Evolutionary conservation across 1,140 invertebrate genomes (phyloP), one percentile per base, ranked within the genome.

Genomic region (Neodiprion pinetum): DNA sequence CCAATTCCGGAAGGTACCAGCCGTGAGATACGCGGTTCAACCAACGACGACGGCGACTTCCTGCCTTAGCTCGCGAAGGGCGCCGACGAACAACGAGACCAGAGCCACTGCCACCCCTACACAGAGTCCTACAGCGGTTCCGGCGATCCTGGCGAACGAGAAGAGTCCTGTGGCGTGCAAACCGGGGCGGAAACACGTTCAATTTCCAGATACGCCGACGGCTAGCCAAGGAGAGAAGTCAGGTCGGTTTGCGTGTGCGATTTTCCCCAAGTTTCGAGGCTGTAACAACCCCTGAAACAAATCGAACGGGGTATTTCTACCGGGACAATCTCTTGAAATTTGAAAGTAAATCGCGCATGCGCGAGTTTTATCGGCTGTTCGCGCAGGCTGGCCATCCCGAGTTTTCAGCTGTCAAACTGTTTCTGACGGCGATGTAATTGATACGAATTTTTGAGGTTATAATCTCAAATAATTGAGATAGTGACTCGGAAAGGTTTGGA

Each of bases 111-210:
- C 75, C 12, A 86, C 84, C n/a, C 83, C 86, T 49, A 82, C 80
- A 1, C 83, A 86, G 72, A 88, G 85, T 75, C 83, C 85, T n/a
- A 86, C 85, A 0, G 71, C 82, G 5, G 74, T 79, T 7, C 74
- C 78, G 70, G 80, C 79, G 47, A 79, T 67, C 65, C 70, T 80
- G 11, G 75, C 77, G n/a, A 76, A 68, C 14, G 82, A 85, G 68
- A 82, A 76, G 73, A 86, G 78, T 80, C 78, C 82, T 1, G 75
- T 72, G 1, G 76, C 71, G 0, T 71, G 61, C n/a, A 78, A 80
- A 61, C 50, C 76, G 23, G 67, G 79, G 0, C 82, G 83, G 49
- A 89, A 89, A 68, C 87, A 88, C 73, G 87, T 89, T 1, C 85
- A 89, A 48, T 89, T 89, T 76, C 86, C 86, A 8, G 86, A 88